Conservation (phyloP, 2,113 vertebrate species). For the Mesocricetus auratus region DNA sequence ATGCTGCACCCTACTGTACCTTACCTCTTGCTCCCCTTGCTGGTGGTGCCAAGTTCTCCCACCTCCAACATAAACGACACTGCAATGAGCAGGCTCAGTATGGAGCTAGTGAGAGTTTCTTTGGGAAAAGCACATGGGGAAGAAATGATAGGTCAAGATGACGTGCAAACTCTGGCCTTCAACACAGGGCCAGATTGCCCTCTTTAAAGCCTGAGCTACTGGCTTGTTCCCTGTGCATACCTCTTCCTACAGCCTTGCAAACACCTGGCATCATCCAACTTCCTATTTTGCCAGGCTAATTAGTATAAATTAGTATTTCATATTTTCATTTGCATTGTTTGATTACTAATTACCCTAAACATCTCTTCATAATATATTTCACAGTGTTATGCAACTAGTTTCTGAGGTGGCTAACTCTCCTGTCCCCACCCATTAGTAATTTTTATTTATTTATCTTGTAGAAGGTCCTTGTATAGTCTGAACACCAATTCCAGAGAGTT, state of each 20-base stretch:
- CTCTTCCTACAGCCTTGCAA: background rate
- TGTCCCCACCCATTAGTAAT: background rate
- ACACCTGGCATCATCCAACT: constrained; percentile 21
- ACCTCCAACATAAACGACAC: background rate
- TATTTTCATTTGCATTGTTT: constrained; percentile 35
- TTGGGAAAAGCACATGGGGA: background rate
- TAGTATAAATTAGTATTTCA: constrained; percentile 29
- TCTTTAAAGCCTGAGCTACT: background rate
- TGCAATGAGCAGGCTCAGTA: background rate
- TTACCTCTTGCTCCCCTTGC: background rate
- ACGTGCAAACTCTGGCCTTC: background rate
- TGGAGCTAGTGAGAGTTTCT: background rate
- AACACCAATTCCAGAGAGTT: background rate
- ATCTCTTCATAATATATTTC: background rate
- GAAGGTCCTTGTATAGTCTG: background rate
- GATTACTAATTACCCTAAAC: constrained; percentile 60
- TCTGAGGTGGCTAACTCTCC: background rate
- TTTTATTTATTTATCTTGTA: constrained; percentile 33
- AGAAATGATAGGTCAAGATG: background rate
- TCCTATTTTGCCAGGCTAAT: constrained; percentile 13
- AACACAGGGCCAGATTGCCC: background rate
- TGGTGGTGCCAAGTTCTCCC: background rate
- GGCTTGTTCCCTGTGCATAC: background rate
- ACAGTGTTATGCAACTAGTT: background rate
- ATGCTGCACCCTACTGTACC: background rate